A percentile compares a stretch with the other conserved stretches of the same genome.
phyloP scores from a whole-genome alignment of 1,140 invertebrate species.

The Centruroides vittatus region DNA sequence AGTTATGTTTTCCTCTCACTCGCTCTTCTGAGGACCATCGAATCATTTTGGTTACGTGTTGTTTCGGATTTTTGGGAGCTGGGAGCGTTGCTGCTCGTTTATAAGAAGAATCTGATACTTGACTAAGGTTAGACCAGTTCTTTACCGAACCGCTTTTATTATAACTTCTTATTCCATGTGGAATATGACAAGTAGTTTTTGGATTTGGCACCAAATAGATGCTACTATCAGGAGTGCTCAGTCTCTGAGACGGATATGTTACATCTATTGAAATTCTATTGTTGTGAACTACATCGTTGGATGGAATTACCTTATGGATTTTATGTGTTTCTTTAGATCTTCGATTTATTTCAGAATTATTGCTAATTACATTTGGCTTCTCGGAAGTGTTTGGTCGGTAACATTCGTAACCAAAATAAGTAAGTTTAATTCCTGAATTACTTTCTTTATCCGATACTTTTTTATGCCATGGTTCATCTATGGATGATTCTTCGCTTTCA shows the following conservation, averaged over 20 bases:
- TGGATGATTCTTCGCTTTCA: not conserved
- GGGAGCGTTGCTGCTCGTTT: not conserved
- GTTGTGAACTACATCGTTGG: too few species aligned
- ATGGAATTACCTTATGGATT: not conserved
- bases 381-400: constrained; percentile 1
- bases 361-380: not conserved
- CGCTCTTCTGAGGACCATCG: constrained; percentile 13
- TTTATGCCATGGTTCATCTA: not conserved
- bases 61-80: not conserved
- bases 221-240: not conserved
- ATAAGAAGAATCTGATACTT: not conserved
- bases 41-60: constrained; percentile 2
- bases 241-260: not conserved
- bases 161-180: not conserved
- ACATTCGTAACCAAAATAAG: constrained; percentile 14
- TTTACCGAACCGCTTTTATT: not conserved
- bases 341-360: not conserved
- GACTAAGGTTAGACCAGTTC: not conserved
- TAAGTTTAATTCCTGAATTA: constrained; percentile 2
- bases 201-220: not conserved
- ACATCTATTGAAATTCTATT: too few species aligned
- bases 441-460: not conserved
- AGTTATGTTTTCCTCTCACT: not conserved
- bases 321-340: not conserved
- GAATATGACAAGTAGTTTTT: not conserved